Evolutionary conservation across 2,113 vertebrate genomes (phyloP).

Genomic region (Melanerpes aurifrons): DNA sequence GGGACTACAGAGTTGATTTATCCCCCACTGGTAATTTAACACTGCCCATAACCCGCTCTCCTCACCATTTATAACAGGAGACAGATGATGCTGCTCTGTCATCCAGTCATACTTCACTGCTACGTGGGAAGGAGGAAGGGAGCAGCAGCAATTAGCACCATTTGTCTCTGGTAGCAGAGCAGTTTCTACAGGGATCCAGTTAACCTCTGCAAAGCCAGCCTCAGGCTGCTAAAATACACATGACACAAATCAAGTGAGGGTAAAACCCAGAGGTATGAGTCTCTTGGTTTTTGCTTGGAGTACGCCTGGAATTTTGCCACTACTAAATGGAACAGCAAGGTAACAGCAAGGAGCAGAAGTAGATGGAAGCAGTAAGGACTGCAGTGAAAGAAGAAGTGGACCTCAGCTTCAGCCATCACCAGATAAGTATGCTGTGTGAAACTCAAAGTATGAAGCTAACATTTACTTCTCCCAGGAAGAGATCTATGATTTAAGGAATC

Average conservation of each 20-base stretch:
- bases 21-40: background rate
- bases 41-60: background rate
- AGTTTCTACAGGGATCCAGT: background rate
- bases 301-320: no score
- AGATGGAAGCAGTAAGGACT: background rate
- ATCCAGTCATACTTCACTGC: background rate
- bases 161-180: background rate
- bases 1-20: background rate
- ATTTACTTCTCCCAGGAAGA: background rate
- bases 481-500: background rate
- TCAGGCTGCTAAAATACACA: background rate
- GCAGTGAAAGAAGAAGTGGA: background rate
- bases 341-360: background rate
- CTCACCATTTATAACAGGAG: background rate
- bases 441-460: background rate
- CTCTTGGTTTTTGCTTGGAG: background rate
- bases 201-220: background rate
- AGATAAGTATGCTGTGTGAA: background rate
- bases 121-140: background rate
- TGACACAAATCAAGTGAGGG: fast-evolving
- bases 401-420: background rate
- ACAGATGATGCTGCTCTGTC: background rate
- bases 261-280: background rate
- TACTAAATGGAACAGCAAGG: fast-evolving
- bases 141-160: background rate